Percentiles rank a stretch among this genome's conserved stretches.
Evolutionary conservation across 2,113 vertebrate genomes (phyloP).

Genomic region (Lophochroa leadbeateri): DNA sequence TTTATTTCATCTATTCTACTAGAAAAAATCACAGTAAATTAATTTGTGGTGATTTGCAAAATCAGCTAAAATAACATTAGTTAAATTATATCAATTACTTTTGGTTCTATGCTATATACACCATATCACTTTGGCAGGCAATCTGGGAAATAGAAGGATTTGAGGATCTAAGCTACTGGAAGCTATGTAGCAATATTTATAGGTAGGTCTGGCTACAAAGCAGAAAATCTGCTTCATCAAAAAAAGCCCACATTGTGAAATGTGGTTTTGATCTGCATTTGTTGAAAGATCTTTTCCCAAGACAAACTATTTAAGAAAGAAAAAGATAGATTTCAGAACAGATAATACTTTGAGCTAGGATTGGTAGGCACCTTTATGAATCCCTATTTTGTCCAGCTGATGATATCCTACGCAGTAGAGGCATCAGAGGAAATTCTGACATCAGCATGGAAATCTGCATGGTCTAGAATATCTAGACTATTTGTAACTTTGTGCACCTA

Average conservation of each 20-base stretch:
- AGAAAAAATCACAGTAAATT: constrained; percentile 2
- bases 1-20: constrained; percentile 10
- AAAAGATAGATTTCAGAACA: background rate
- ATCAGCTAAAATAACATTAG: background rate
- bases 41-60: background rate
- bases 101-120: background rate
- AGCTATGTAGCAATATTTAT: background rate
- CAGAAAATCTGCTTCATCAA: background rate
- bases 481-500: background rate
- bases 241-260: background rate
- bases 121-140: background rate
- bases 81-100: background rate
- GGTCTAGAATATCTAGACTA: background rate
- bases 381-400: background rate
- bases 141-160: background rate
- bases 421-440: background rate
- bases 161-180: background rate
- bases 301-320: background rate
- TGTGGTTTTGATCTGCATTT: background rate
- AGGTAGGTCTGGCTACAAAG: background rate
- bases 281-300: background rate
- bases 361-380: background rate
- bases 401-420: background rate
- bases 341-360: background rate
- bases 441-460: background rate